Evolutionary conservation across 2,888 invertebrate species (phyloP), one percentile per base, ranked within the genome.

Genomic region (Caenorhabditis sp.): DNA sequence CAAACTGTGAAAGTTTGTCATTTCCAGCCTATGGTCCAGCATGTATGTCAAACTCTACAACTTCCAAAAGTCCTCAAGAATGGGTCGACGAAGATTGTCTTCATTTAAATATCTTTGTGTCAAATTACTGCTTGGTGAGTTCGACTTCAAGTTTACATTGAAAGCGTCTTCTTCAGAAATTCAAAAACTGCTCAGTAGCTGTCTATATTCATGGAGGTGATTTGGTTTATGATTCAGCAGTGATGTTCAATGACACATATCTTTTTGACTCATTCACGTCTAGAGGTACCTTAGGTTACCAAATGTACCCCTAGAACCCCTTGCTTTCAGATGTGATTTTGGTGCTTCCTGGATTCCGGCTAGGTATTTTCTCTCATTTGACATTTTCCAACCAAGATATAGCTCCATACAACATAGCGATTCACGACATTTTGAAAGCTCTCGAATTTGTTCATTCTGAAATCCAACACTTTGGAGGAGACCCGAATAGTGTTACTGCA

Each of bases 121-220:
- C 52, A 2, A 17, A 52, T 52, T 50, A 50, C 10, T 65, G 65
- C 31, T 21, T 50, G 27, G 50, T 43, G 31, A 31, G 31, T 31
- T 31, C 10, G 31, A n/a, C n/a, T n/a, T n/a, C n/a, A 7, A 31
- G 31, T 31, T 31, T 31, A n/a, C n/a, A n/a, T n/a, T 31, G 10
- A 31, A 31, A 31, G 31, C 31, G 31, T n/a, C 31, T 31, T 31
- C 31, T 31, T 31, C 43, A 43, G 43, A 43, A 60, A 26, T 69
- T 69, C 0, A 59, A 66, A 23, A 63, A 70, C 20, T 85, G 85
- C 52, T 78, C 85, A 8, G 78, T 84, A 0, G 71, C 80, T 2
- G 73, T 75, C 25, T 85, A 85, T 63, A 58, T 85, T 10, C 85
- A 85, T 56, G 85, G 85, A 8, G 85, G 85, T n/a, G 77, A 64